phyloP scores from a whole-genome alignment of 1,140 invertebrate genomes.

The Drosophila prosaltans region DNA sequence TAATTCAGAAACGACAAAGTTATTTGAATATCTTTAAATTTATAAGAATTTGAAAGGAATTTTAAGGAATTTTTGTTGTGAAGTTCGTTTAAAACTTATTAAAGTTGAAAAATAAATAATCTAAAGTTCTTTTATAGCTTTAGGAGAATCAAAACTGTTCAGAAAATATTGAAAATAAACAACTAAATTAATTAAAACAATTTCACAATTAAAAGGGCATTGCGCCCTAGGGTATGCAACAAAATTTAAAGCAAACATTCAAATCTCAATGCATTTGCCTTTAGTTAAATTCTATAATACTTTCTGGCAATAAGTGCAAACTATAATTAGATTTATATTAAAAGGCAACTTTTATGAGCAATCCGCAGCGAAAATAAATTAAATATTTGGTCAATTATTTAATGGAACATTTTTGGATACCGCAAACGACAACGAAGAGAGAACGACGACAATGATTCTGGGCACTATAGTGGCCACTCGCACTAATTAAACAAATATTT shows the following conservation, averaged over 20 bases:
- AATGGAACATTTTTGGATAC: constrained; percentile 48
- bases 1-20: neutral
- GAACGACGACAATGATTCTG: constrained; percentile 13
- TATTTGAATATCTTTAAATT: too few species aligned
- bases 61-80: too few species aligned
- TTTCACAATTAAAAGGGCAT: neutral
- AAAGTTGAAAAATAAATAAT: too few species aligned
- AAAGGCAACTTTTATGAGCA: constrained; percentile 10
- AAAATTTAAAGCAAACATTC: constrained; percentile 1
- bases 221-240: constrained; percentile 3
- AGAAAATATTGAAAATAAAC: neutral
- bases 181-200: neutral
- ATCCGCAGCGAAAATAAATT: constrained; percentile 43
- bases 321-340: constrained; percentile 13
- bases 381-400: constrained; percentile 47
- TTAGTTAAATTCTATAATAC: neutral
- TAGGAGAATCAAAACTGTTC: too few species aligned
- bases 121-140: too few species aligned
- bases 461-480: constrained; percentile 44
- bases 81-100: too few species aligned
- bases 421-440: constrained; percentile 22
- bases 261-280: neutral
- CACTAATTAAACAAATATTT: constrained; percentile 81
- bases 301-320: neutral
- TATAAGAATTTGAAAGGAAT: too few species aligned